Conservation (phyloP, 2,113 vertebrate genomes). For the Oophaga pumilio region DNA sequence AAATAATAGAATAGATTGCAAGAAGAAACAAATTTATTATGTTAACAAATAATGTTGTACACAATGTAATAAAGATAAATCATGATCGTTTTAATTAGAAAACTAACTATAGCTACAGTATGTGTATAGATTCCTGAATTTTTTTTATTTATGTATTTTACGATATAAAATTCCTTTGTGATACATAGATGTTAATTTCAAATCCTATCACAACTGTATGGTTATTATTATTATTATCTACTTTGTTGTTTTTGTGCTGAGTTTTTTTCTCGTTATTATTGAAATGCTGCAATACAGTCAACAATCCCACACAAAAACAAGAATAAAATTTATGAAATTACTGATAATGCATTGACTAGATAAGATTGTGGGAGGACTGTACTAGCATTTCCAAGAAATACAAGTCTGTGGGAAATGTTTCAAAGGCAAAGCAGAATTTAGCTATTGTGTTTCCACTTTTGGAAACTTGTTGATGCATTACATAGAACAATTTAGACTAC, state of each 20-base stretch:
- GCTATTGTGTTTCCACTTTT: background rate
- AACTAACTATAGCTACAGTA: too few relatives aligned
- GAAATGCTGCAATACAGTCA: background rate
- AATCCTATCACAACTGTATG: background rate
- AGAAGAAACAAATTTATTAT: background rate
- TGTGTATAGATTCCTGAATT: background rate
- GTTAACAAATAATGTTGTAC: background rate
- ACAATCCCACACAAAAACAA: slow-evolving; percentile 5
- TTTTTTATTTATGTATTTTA: background rate
- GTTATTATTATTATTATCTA: background rate
- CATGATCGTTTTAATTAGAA: too few relatives aligned
- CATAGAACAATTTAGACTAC: background rate
- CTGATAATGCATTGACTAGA: slow-evolving; percentile 15
- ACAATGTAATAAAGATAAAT: background rate
- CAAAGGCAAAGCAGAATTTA: slow-evolving; percentile 1
- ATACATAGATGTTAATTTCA: background rate
- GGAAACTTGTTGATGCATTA: background rate
- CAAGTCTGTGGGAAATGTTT: background rate
- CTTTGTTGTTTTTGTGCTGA: background rate
- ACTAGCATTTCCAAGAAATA: slow-evolving; percentile 18
- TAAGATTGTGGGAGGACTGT: slow-evolving; percentile 17
- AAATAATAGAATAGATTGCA: background rate
- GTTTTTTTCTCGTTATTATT: background rate
- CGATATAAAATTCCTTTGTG: background rate
- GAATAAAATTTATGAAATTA: slow-evolving; percentile 2